These are phyloP conservation scores for Latrodectus elegans DNA, from an alignment of 2,888 invertebrate species.

Conservation along the genomic window DNA sequence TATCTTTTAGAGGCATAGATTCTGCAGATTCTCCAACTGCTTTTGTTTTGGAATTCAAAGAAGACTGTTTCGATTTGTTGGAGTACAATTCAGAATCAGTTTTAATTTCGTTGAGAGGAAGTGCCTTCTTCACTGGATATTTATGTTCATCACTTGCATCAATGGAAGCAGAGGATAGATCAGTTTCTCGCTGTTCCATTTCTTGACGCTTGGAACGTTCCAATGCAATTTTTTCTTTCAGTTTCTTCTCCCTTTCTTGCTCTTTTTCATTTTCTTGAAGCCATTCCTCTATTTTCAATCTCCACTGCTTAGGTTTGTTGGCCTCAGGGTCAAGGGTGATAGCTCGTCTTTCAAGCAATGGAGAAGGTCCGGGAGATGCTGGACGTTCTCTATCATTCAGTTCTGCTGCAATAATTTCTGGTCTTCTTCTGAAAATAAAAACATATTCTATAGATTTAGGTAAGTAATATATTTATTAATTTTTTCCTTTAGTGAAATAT, in stretches of 20 bases:
- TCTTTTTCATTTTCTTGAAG: slow-evolving; percentile 89
- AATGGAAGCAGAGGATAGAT: slow-evolving; percentile 8
- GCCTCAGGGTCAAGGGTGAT: slow-evolving; percentile 25
- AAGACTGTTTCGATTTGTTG: slow-evolving; percentile 51
- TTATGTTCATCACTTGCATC: slow-evolving; percentile 47
- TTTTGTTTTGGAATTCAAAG: slow-evolving; percentile 30
- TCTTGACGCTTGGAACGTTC: slow-evolving; percentile 54
- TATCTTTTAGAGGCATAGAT: slow-evolving; percentile 80
- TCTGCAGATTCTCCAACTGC: slow-evolving; percentile 64
- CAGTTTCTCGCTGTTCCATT: slow-evolving; percentile 42
- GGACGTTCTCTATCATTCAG: slow-evolving; percentile 71
- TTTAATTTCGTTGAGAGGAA: slow-evolving; percentile 53
- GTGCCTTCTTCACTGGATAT: slow-evolving; percentile 25
- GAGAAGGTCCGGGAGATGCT: slow-evolving; percentile 73
- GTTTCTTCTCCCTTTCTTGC: slow-evolving; percentile 77
- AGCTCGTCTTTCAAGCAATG: slow-evolving; percentile 77
- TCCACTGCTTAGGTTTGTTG: slow-evolving; percentile 79
- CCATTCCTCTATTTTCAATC: slow-evolving; percentile 94
- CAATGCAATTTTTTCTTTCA: slow-evolving; percentile 48
- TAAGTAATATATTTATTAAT: not conserved
- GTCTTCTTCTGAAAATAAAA: slow-evolving; percentile 80
- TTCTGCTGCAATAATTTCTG: slow-evolving; percentile 79
- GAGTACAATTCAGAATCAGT: slow-evolving; percentile 67
- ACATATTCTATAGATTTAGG: not conserved
- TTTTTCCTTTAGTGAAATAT: too few relatives aligned